A percentile compares a stretch with the other conserved stretches of the same genome.
These are phyloP conservation scores for Caenorhabditis virilis DNA, from an alignment of 2,888 invertebrate species.

Conservation along the genomic window DNA sequence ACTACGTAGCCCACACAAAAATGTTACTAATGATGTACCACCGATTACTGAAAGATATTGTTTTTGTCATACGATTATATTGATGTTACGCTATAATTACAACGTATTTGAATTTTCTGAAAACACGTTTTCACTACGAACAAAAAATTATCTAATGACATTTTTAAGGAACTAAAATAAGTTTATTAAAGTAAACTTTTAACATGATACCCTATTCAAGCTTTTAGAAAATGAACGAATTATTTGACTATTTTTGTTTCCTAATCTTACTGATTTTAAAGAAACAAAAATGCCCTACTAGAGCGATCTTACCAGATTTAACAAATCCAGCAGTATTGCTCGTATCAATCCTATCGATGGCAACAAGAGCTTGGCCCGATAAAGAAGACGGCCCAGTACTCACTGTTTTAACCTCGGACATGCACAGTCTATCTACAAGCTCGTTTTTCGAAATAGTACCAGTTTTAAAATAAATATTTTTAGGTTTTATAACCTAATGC, in stretches of 20 bases:
- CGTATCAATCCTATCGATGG: constrained; percentile 36
- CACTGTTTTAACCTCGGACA: constrained; percentile 27
- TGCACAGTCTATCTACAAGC: constrained; percentile 11
- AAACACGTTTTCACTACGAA: too few relatives aligned
- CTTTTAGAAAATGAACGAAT: too few relatives aligned
- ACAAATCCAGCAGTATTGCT: constrained; percentile 31
- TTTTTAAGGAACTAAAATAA: too few relatives aligned
- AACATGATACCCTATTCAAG: too few relatives aligned
- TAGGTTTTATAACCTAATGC: too few relatives aligned
- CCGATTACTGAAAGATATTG: constrained; percentile 46
- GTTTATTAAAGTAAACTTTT: too few relatives aligned
- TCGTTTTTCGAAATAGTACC: constrained; percentile 1
- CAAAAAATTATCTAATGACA: too few relatives aligned
- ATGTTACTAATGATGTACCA: constrained; percentile 39
- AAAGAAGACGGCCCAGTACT: constrained; percentile 22
- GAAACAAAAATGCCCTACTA: too few relatives aligned
- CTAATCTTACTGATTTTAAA: neutral
- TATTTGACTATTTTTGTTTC: neutral
- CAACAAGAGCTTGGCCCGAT: constrained; percentile 36
- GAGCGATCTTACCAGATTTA: constrained; percentile 26
- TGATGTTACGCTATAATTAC: too few relatives aligned
- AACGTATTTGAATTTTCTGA: too few relatives aligned
- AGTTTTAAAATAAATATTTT: too few relatives aligned
- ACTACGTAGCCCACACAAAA: constrained; percentile 44
- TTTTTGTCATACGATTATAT: neutral